Percentiles rank a stretch among this genome's conserved stretches.
Conservation (phyloP, 2,113 vertebrate genomes). For the Alexandromys fortis region DNA sequence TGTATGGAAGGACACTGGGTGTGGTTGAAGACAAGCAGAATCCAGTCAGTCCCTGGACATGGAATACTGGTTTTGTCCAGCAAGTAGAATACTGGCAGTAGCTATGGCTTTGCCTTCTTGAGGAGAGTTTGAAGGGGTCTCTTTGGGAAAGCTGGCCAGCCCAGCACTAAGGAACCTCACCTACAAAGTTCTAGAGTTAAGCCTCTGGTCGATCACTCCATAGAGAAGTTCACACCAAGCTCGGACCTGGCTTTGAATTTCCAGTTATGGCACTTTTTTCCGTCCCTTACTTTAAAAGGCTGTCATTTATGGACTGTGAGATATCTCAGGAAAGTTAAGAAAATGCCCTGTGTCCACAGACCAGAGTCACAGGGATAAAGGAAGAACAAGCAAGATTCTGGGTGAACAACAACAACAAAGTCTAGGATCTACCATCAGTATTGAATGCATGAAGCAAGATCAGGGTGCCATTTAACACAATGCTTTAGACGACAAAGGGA, state of each 20-base stretch:
- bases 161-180: no score
- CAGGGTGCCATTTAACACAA: background rate
- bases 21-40: no score
- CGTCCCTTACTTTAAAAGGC: background rate
- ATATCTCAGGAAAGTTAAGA: background rate
- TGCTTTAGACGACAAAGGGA: background rate
- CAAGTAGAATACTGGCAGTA: background rate
- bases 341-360: background rate
- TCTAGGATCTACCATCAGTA: background rate
- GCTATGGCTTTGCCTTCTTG: background rate
- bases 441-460: background rate
- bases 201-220: no score
- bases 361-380: background rate
- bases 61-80: background rate
- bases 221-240: background rate
- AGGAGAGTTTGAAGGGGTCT: background rate
- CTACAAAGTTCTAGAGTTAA: background rate
- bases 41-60: fast-evolving
- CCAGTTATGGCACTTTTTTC: background rate
- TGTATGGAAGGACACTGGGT: background rate
- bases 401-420: background rate
- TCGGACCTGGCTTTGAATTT: background rate
- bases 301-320: background rate
- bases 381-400: background rate
- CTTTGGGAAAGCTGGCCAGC: background rate